Evolutionary conservation across 2,113 vertebrate species (phyloP), one percentile per base, ranked within the genome.

Genomic region (Petaurus breviceps): DNA sequence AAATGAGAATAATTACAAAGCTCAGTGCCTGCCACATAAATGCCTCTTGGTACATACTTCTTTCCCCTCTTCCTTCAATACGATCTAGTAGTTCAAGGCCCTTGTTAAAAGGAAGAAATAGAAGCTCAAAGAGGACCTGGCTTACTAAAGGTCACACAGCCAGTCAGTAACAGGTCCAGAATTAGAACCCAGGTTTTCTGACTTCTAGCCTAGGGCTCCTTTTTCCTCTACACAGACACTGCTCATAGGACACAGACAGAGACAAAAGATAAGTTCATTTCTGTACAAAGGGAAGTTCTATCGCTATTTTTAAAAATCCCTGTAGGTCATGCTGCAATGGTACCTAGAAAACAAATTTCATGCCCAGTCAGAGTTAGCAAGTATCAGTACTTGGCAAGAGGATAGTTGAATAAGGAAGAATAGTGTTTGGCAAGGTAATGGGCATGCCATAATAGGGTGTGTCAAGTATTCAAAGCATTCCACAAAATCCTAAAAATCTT

Each of bases 291-390:
- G 19, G 23, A 43, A 84, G 68, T 84, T 84, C 6, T 23, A 43
- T 43, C 8, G 6, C n/a, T 84, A 43, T 43, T 43, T 84, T 43
- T 16, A 68, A 68, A 68, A 43, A 43, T 43, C n/a, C n/a, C n/a
- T 84, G 19, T 43, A 43, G 37, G 68, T 84, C 68, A 43, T 84
- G 68, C n/a, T 84, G 22, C 68, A 23, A 43, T 43, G 68, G 68
- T n/a, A 84, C n/a, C 68, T 84, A 54, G 47, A 94, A 55, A 50
- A 26, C 19, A 68, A 93, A 46, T 94, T 97, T 92, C 90, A 77
- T 43, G 25, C 77, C 47, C 43, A 89, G 31, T 3, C 47, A 91
- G 93, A 96, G n/a, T 26, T 52, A 92, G 37, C 37, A 92, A 22
- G 47, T 37, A 50, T 53, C 50, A 51, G 8, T 57, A 37, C 52